Evolutionary conservation across 2,888 invertebrate genomes (phyloP).

Genomic region (Chaitophorus viminalis): DNA sequence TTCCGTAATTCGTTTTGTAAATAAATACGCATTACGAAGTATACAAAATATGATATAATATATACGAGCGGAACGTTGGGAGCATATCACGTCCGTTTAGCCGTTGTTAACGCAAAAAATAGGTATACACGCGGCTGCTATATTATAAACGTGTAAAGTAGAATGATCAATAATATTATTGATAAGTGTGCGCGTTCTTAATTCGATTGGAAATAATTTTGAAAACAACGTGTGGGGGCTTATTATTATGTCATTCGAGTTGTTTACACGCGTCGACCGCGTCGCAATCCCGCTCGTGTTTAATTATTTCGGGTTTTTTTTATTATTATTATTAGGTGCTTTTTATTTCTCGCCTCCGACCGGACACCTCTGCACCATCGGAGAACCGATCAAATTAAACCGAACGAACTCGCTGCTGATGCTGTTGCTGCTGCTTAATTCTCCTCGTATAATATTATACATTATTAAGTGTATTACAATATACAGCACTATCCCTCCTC

Average conservation of each 20-base stretch:
- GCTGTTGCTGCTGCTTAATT: background rate
- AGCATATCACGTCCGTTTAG: background rate
- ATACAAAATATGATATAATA: background rate
- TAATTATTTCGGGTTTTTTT: constrained; percentile 33
- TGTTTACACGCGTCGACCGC: constrained; percentile 49
- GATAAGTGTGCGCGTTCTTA: background rate
- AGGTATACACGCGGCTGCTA: too few relatives aligned
- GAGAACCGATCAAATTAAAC: background rate
- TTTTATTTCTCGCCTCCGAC: background rate
- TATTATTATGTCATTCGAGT: constrained; percentile 30
- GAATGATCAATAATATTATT: background rate
- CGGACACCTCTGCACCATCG: background rate
- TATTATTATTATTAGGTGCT: background rate
- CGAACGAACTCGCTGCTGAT: background rate
- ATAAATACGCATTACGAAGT: background rate
- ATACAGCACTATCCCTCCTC: too few relatives aligned
- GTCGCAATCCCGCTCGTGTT: background rate
- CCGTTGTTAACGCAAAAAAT: background rate
- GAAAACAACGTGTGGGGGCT: constrained; percentile 52
- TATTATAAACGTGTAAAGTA: too few relatives aligned
- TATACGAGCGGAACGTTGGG: background rate
- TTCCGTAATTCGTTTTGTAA: too few relatives aligned
- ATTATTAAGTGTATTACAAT: too few relatives aligned
- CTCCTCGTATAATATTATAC: background rate
- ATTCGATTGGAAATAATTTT: constrained; percentile 42